phyloP scores from a whole-genome alignment of 2,888 invertebrate species.

The Rotaria macrura region DNA sequence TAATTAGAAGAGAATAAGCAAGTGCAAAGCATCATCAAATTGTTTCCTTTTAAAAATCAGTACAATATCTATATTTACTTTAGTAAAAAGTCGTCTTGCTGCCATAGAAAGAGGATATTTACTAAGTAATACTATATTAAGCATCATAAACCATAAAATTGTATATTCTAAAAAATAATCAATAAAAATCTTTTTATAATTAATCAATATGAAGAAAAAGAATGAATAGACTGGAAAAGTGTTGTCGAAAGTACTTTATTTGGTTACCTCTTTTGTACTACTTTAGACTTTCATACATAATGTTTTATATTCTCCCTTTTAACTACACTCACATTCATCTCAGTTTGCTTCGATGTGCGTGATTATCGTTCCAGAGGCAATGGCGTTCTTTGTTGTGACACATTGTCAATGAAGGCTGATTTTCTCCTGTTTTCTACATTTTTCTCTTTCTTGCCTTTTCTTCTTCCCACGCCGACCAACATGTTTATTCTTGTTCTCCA shows the following conservation, averaged over 20 bases:
- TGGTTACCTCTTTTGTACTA: neutral
- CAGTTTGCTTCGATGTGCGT: neutral
- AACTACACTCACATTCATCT: neutral
- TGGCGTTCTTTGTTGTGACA: neutral
- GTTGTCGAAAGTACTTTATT: neutral
- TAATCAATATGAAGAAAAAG: neutral
- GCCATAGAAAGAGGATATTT: conserved; percentile 1
- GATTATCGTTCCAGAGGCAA: neutral
- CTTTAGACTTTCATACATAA: neutral
- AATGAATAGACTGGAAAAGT: neutral
- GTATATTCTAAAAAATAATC: neutral
- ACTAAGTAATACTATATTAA: neutral
- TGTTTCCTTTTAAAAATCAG: no score
- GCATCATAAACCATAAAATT: neutral
- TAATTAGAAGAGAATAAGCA: neutral
- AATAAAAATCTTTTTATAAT: neutral
- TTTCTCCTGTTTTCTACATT: neutral
- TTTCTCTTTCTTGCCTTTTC: neutral
- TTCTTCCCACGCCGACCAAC: neutral
- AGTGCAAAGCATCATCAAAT: neutral
- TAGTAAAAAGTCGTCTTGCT: neutral
- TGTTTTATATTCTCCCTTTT: neutral
- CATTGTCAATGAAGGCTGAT: neutral
- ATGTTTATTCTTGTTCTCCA: neutral
- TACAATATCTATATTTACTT: neutral